These are phyloP conservation scores for Castor canadensis DNA, from an alignment of 2,113 vertebrate genomes.

Conservation along the genomic window DNA sequence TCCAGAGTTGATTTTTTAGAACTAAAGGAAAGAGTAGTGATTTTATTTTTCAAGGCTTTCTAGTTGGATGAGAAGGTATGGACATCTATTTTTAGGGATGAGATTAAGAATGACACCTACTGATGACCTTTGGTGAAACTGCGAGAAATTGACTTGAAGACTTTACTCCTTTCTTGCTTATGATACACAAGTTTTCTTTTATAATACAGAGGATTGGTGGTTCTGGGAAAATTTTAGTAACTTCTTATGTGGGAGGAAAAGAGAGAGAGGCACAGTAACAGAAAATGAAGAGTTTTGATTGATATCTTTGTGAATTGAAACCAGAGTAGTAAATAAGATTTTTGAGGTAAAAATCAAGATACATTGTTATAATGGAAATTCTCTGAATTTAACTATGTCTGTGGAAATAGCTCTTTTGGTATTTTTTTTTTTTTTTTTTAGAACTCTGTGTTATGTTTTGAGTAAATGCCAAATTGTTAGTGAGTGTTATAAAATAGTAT, in stretches of 20 bases:
- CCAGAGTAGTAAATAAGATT: background rate
- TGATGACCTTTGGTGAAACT: background rate
- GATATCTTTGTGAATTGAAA: slow-evolving; percentile 10
- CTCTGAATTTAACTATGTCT: background rate
- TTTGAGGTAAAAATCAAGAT: background rate
- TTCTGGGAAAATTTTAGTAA: background rate
- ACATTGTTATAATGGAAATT: background rate
- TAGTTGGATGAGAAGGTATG: background rate
- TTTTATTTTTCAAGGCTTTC: background rate
- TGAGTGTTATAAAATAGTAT: background rate
- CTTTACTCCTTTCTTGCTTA: background rate
- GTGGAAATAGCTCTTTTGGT: background rate
- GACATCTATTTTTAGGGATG: background rate
- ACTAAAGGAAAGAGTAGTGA: background rate
- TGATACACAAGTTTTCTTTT: background rate
- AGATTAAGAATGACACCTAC: background rate
- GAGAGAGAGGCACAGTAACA: background rate
- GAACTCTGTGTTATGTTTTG: background rate
- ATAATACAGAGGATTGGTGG: background rate
- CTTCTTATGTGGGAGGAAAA: background rate
- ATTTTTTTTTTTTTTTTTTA: background rate
- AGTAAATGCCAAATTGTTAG: background rate
- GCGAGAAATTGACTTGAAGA: background rate
- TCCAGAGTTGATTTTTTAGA: slow-evolving; percentile 5
- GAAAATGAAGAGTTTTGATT: background rate